Percentiles rank a stretch among this genome's conserved stretches.
phyloP scores from a whole-genome alignment of 2,888 invertebrate species.

The Hermodice carunculata region DNA sequence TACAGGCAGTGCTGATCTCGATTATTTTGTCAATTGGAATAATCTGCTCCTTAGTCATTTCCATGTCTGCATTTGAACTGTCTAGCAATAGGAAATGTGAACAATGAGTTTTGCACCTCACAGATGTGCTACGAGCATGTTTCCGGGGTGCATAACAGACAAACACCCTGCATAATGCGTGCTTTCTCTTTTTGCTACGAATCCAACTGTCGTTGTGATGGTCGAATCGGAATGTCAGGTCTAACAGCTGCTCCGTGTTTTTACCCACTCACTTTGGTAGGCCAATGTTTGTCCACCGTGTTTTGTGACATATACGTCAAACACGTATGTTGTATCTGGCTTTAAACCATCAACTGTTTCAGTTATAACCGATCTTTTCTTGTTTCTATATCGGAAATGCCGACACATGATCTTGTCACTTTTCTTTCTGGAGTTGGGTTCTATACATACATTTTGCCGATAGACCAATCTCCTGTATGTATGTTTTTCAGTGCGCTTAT shows the following conservation, averaged over 20 bases:
- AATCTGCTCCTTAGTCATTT: too few species aligned
- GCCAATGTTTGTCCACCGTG: conserved; percentile 3
- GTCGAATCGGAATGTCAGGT: too few species aligned
- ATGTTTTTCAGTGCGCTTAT: conserved; percentile 26
- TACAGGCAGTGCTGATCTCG: too few species aligned
- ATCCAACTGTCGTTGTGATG: too few species aligned
- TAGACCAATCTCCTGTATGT: background rate
- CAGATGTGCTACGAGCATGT: too few species aligned
- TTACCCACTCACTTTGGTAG: background rate
- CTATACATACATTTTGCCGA: conserved; percentile 9
- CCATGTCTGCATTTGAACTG: too few species aligned
- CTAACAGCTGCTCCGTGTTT: conserved; percentile 5
- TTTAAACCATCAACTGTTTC: conserved; percentile 57
- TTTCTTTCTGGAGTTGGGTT: conserved; percentile 23
- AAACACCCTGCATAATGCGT: too few species aligned
- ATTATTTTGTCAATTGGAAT: too few species aligned
- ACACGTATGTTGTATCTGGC: conserved; percentile 52
- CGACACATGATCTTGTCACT: conserved; percentile 41
- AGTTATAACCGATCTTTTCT: conserved; percentile 48
- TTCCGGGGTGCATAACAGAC: too few species aligned
- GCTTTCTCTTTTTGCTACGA: too few species aligned
- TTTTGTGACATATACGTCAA: conserved; percentile 10
- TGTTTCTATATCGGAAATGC: conserved; percentile 36
- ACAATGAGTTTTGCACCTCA: too few species aligned
- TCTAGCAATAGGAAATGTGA: too few species aligned